Conservation (phyloP, 2,113 vertebrate species). For the Thryonomys swinderianus region DNA sequence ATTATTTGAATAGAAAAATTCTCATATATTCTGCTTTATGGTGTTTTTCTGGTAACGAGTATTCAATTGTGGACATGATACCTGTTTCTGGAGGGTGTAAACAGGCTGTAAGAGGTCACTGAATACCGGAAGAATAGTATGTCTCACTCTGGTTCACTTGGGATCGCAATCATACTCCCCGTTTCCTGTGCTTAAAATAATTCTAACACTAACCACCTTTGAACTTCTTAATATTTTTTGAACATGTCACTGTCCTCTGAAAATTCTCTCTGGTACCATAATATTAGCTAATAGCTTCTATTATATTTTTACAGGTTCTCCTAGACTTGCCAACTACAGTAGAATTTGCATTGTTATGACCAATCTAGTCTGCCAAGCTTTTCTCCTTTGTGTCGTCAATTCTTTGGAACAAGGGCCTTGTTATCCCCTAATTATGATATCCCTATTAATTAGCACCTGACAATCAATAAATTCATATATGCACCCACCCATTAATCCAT, state of each 20-base stretch:
- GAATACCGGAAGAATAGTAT: fast-evolving
- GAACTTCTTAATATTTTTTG: neutral
- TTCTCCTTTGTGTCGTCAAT: neutral
- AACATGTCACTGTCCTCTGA: neutral
- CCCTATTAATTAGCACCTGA: neutral
- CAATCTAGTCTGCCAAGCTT: neutral
- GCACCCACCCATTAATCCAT: neutral
- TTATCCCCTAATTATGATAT: neutral
- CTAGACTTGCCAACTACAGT: neutral
- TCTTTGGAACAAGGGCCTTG: neutral
- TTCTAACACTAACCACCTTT: neutral
- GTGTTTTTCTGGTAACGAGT: neutral
- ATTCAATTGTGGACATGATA: neutral
- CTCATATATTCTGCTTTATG: neutral
- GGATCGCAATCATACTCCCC: neutral
- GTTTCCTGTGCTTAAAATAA: neutral
- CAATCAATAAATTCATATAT: neutral
- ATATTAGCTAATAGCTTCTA: neutral
- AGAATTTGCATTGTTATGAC: neutral
- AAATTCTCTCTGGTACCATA: neutral
- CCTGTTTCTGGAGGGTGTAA: neutral
- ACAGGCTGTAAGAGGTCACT: neutral
- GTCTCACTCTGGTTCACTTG: neutral
- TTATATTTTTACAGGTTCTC: neutral
- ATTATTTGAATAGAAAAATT: neutral